A percentile compares a stretch with the other conserved stretches of the same genome.
These are phyloP conservation scores for Nannobrachium achirus DNA, from an alignment of 2,113 vertebrate species.

Conservation along the genomic window DNA sequence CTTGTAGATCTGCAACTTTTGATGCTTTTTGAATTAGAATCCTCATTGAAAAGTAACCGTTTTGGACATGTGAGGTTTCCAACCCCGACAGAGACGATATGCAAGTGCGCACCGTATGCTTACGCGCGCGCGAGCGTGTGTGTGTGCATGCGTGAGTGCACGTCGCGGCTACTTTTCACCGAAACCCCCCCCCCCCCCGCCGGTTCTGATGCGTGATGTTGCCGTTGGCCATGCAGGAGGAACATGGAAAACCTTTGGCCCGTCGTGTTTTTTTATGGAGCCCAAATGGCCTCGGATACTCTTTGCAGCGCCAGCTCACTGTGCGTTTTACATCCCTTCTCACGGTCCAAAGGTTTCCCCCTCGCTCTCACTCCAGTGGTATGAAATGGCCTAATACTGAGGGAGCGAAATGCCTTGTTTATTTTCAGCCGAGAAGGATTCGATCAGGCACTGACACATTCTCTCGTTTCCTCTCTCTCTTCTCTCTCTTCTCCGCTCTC, in stretches of 20 bases:
- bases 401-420: slow-evolving; percentile 15
- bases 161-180: slow-evolving; percentile 13
- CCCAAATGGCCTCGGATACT: slow-evolving; percentile 44
- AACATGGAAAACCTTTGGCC: slow-evolving; percentile 36
- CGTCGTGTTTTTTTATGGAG: slow-evolving; percentile 49
- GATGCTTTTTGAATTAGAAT: too few relatives aligned
- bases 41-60: too few relatives aligned
- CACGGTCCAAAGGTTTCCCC: slow-evolving; percentile 38
- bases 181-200: slow-evolving; percentile 15
- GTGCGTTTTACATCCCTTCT: slow-evolving; percentile 42
- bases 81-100: not conserved
- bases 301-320: slow-evolving; percentile 31
- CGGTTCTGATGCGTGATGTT: slow-evolving; percentile 22
- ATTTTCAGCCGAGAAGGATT: slow-evolving; percentile 32
- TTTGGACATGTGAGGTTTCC: too few relatives aligned
- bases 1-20: too few relatives aligned
- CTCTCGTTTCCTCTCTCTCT: not conserved
- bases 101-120: not conserved
- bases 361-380: slow-evolving; percentile 36
- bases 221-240: slow-evolving; percentile 42
- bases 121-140: not conserved
- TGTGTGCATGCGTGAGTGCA: not conserved
- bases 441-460: slow-evolving; percentile 23
- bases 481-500: not conserved
- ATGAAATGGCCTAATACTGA: slow-evolving; percentile 13